A percentile compares a stretch with the other conserved stretches of the same genome.
phyloP scores from a whole-genome alignment of 2,113 vertebrate genomes.

The Malurus alboscapulatus region DNA sequence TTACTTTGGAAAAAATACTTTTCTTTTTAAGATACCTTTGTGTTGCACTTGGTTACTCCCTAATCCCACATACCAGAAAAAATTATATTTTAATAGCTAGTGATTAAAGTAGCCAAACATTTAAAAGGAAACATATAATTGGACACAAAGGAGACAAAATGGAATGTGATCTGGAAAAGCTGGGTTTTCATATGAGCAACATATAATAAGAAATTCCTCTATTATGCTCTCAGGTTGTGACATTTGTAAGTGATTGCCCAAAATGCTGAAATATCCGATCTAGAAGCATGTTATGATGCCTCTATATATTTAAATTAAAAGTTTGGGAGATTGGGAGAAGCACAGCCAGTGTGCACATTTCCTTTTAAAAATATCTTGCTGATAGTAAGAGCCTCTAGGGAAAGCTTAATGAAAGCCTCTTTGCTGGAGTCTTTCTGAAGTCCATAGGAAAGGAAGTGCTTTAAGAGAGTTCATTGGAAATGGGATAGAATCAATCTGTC shows the following conservation, averaged over 20 bases:
- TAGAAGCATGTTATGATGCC: neutral
- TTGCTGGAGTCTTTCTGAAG: neutral
- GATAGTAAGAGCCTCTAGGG: neutral
- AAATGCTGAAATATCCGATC: neutral
- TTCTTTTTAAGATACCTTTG: neutral
- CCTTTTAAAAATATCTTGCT: neutral
- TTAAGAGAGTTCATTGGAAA: constrained; percentile 1
- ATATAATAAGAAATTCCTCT: neutral
- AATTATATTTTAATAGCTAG: neutral
- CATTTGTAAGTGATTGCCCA: neutral
- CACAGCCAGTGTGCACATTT: neutral
- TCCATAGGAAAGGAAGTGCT: constrained; percentile 3
- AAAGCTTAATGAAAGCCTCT: constrained; percentile 19
- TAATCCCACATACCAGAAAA: neutral
- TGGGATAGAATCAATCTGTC: neutral
- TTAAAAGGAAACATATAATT: neutral
- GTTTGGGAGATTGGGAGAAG: neutral
- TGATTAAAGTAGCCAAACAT: neutral
- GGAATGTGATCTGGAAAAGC: neutral
- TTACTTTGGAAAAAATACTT: neutral
- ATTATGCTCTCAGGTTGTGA: neutral
- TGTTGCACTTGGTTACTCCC: neutral
- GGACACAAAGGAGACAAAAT: neutral
- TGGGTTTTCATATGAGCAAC: neutral
- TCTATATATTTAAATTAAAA: neutral